A percentile compares a stretch with the other conserved stretches of the same genome.
Evolutionary conservation across 2,113 vertebrate species (phyloP).

Genomic region (Gadus chalcogrammus): DNA sequence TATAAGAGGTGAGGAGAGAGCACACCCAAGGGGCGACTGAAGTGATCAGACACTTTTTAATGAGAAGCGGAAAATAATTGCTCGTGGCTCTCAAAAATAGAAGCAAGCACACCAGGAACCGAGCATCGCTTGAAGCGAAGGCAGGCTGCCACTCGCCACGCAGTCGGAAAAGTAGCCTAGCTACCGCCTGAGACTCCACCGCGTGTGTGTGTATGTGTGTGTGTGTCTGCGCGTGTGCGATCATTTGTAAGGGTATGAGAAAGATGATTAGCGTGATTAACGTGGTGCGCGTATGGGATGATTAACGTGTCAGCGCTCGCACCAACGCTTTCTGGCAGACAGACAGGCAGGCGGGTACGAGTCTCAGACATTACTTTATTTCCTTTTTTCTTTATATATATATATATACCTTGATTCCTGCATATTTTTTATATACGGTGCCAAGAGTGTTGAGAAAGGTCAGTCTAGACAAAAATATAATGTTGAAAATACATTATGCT

Average conservation of each 20-base stretch:
- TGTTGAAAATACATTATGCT: no score
- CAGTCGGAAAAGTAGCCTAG: conserved; percentile 59
- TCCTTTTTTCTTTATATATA: background rate
- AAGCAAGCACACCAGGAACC: conserved; percentile 7
- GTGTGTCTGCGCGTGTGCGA: conserved; percentile 14
- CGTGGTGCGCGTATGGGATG: conserved; percentile 11
- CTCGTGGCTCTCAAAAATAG: background rate
- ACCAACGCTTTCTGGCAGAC: conserved; percentile 43
- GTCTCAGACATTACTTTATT: background rate
- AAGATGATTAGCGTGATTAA: background rate
- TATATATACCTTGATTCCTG: background rate
- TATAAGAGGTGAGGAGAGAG: no score
- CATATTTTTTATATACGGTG: no score
- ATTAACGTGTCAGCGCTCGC: conserved; percentile 71
- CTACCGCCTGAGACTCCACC: conserved; percentile 35
- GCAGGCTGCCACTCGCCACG: conserved; percentile 66
- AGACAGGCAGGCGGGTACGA: no score
- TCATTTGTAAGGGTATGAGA: conserved; percentile 57
- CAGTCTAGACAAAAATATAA: no score
- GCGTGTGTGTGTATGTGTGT: conserved; percentile 38
- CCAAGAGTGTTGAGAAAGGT: no score
- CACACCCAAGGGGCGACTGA: background rate
- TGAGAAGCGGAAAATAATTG: conserved; percentile 19
- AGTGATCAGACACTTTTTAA: conserved; percentile 32
- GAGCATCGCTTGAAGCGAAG: conserved; percentile 37